Conservation (phyloP, 2,113 vertebrate species). For the Mormyrus iriodes region DNA sequence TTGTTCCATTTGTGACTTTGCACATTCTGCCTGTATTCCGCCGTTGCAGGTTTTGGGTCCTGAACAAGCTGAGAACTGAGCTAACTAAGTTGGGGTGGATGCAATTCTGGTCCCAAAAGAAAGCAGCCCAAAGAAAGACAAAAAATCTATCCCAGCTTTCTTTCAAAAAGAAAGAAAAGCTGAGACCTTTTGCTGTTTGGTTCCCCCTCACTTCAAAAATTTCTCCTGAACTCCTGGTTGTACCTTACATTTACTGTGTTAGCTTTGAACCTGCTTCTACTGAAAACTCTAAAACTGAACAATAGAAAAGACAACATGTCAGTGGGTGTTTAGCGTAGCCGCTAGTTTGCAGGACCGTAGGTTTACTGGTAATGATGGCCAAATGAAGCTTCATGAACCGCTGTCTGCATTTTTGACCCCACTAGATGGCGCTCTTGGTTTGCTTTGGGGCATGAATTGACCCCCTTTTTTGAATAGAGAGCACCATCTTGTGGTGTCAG, state of each 20-base stretch:
- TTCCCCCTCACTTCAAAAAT: background rate
- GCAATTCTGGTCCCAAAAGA: background rate
- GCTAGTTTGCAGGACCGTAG: background rate
- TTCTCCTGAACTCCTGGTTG: no score
- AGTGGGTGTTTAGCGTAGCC: background rate
- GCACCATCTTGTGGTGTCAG: no score
- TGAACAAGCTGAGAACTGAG: background rate
- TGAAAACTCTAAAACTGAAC: background rate
- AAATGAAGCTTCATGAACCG: no score
- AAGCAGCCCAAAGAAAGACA: background rate
- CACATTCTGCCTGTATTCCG: background rate
- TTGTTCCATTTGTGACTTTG: background rate
- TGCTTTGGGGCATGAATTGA: no score
- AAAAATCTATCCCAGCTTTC: background rate
- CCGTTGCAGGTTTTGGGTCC: background rate
- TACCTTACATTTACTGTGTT: background rate
- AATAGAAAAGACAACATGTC: background rate
- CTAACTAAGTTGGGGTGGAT: background rate
- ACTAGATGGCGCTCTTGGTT: no score
- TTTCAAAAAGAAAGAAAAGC: background rate
- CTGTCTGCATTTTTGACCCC: no score
- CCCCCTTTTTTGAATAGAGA: no score
- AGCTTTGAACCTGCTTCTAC: background rate
- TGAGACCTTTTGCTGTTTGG: background rate
- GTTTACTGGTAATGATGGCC: no score